These are phyloP conservation scores for Centropristis striata DNA, from an alignment of 2,113 vertebrate species.

Conservation along the genomic window DNA sequence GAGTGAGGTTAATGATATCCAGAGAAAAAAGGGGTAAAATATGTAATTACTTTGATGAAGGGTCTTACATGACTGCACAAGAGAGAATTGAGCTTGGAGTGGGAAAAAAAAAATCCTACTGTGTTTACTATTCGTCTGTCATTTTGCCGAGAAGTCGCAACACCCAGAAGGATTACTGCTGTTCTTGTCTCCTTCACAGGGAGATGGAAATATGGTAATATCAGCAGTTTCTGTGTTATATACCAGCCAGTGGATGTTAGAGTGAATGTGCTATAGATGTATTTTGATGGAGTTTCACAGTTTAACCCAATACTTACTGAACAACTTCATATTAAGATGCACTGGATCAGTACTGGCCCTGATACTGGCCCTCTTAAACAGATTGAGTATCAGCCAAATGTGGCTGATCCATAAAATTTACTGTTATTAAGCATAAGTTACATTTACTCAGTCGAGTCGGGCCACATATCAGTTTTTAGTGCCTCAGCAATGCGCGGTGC, in stretches of 20 bases:
- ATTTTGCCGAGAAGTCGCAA: constrained; percentile 17
- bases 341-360: no score
- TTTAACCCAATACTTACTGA: not conserved
- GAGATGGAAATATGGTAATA: constrained; percentile 53
- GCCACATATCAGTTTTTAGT: not conserved
- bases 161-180: constrained; percentile 26
- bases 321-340: not conserved
- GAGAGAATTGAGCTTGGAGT: constrained; percentile 14
- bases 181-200: constrained; percentile 27
- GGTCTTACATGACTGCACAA: constrained; percentile 19
- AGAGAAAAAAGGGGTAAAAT: constrained; percentile 4
- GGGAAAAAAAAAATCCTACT: not conserved
- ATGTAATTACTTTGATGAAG: constrained; percentile 27
- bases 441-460: not conserved
- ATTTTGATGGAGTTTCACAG: not conserved
- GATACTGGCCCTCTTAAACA: not conserved
- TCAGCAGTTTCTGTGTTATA: constrained; percentile 22
- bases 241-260: not conserved
- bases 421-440: not conserved
- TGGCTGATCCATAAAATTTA: no score
- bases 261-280: not conserved
- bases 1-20: not conserved
- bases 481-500: not conserved
- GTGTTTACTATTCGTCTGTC: constrained; percentile 26
- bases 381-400: no score